Base-by-base conservation (phyloP, 2,888 invertebrate species). In the Cosmia pyralina region DNA sequence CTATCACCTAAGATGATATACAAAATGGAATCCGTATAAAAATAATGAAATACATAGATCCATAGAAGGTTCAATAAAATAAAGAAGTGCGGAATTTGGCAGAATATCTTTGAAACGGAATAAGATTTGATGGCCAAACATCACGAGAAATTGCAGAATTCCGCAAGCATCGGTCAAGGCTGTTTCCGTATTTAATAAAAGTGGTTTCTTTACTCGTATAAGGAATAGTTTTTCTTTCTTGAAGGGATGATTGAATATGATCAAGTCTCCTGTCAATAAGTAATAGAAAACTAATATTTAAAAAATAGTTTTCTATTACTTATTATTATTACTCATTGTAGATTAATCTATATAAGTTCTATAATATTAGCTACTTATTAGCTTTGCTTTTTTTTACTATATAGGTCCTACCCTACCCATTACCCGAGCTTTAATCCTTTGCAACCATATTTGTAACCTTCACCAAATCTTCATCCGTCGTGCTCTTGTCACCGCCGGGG, bases 111-210 rank as follows among this genome's bases (percentile, higher is more conserved):
- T 44, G 59, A 52, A 81, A 57, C 13, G 28, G 55, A 48, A 75
- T 65, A 60, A 68, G 50, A 81, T 78, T 81, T 76, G 60, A 81
- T 78, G 52, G 46, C 76, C 13, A 34, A 44, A 13, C 55, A 34
- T 60, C 59, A 41, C 52, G 28, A 60, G 6, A 41, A 55, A 74
- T 80, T 48, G 55, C 63, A 22, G 1, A 62, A 41, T 65, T 69
- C 53, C 55, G 50, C 46, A 41, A 55, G 55, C 64, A 60, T 68
- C 44, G 59, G 52, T 52, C 65, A 75, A 78, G 76, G 81, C 5
- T 60, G 10, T 41, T 13, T 46, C 38, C 5, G 13, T 55, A 59
- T 48, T 76, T 62, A 66, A 58, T 75, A 13, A 46, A 65, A 34
- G 4, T 57, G 22, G 19, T 73, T 73, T 46, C 22, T 58, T 53